These are phyloP conservation scores for Bos indicus DNA, from an alignment of 2,113 vertebrate genomes.

Conservation along the genomic window DNA sequence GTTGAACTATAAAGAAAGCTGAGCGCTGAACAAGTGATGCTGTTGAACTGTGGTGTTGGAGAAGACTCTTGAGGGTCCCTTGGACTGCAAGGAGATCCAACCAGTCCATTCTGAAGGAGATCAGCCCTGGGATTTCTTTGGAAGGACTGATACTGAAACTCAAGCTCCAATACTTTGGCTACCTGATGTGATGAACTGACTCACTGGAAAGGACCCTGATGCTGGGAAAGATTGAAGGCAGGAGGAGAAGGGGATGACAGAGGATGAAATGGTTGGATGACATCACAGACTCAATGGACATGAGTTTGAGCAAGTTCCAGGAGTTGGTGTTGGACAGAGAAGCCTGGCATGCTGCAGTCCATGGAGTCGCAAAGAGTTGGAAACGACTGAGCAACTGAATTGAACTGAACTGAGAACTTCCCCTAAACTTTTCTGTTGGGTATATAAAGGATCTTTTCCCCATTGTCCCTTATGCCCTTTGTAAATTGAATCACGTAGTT, in stretches of 20 bases:
- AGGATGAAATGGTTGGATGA: neutral
- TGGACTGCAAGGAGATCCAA: neutral
- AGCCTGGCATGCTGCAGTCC: neutral
- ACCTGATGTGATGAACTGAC: neutral
- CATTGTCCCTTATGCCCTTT: neutral
- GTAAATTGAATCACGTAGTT: conserved; percentile 11
- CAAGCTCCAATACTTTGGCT: neutral
- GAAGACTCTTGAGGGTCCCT: neutral
- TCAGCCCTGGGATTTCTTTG: neutral
- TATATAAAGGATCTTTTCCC: neutral
- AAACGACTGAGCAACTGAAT: neutral
- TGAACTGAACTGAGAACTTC: neutral
- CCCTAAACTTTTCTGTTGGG: neutral
- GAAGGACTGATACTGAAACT: neutral
- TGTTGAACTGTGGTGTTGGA: neutral
- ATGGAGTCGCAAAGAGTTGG: neutral
- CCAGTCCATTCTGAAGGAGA: neutral
- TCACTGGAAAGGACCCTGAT: neutral
- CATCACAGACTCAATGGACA: neutral
- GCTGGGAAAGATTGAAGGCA: neutral
- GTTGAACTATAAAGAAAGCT: neutral
- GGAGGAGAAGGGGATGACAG: neutral
- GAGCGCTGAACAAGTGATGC: rapidly evolving
- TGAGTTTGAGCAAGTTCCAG: neutral
- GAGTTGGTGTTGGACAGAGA: neutral